Base-by-base conservation (phyloP, 2,888 invertebrate genomes). In the Eulithis testata region DNA sequence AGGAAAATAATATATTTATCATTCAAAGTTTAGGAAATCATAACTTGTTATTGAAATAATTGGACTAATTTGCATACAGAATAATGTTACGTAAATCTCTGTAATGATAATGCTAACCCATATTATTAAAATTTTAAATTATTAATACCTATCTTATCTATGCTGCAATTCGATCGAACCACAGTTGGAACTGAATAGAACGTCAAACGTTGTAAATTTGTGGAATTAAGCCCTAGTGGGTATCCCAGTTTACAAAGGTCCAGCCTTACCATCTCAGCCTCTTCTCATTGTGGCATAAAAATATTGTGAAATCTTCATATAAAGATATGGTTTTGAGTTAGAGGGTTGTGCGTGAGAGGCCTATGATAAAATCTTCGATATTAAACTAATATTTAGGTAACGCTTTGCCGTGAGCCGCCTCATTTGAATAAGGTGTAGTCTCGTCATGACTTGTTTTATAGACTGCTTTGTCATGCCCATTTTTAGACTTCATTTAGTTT, bases 351-450 rank as follows among this genome's bases (percentile, higher is more conserved):
- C 79, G 63, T 73, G 56, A 80, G 75, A 81, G 73, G 45, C 72
- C 74, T 65, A 74, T 82, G 92, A 91, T 91, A 90, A 84, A 83
- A 93, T 92, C 91, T 89, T 76, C 85, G 82, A 91, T 90, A 92
- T 91, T 91, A 92, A 92, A 92, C 92, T 92, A 91, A 93, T 93
- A 93, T 93, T 92, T 93, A 92, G 93, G 92, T 90, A 93, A 91
- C 89, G 90, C 92, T 93, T 93, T 93, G 91, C 87, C 83, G 79
- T 80, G 78, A 79, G 91, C 92, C 91, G 92, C 90, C 87, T 91
- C 89, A 92, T 92, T 91, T 91, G 86, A 90, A 93, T 93, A 89
- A 90, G 88, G 89, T 81, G 84, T 83, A 85, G 82, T 87, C 83
- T 79, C 83, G 37, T 27, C 51, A 51, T 63, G 45, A 49, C 61